Conservation (phyloP, 2,888 invertebrate species). For the Polydrusus pterygomalis region DNA sequence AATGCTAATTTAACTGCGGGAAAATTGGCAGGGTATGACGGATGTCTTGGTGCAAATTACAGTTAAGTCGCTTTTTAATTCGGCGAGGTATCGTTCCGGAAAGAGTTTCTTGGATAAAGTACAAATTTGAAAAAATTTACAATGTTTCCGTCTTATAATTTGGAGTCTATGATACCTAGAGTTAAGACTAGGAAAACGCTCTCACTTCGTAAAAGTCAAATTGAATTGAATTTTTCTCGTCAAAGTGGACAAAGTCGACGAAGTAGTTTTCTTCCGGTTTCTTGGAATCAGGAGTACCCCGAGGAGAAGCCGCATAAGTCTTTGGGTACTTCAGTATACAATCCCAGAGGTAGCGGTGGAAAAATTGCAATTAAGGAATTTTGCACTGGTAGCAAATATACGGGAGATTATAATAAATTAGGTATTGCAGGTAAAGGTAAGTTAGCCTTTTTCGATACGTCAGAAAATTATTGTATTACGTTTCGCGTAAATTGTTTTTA, state of each 20-base stretch:
- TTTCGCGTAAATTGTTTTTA: too few species aligned
- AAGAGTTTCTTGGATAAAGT: neutral
- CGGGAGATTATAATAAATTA: constrained; percentile 56
- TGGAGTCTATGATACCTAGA: neutral
- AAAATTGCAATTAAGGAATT: constrained; percentile 30
- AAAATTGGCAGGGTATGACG: neutral
- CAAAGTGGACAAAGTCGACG: neutral
- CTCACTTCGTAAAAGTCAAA: neutral
- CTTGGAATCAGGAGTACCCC: neutral
- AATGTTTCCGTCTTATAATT: neutral
- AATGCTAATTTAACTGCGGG: neutral
- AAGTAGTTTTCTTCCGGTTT: constrained; percentile 33
- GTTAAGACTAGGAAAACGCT: neutral
- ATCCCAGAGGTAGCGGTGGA: neutral
- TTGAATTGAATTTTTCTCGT: neutral
- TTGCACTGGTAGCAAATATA: constrained; percentile 55
- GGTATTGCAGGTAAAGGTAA: constrained; percentile 57
- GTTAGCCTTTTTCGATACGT: neutral
- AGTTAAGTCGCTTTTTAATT: neutral
- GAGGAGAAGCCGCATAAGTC: neutral
- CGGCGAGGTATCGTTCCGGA: neutral
- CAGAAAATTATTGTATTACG: too few species aligned
- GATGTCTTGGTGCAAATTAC: neutral
- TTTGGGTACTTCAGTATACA: neutral
- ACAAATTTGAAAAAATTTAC: neutral